Conservation (phyloP, 2,113 vertebrate species). For the Sus scrofa region DNA sequence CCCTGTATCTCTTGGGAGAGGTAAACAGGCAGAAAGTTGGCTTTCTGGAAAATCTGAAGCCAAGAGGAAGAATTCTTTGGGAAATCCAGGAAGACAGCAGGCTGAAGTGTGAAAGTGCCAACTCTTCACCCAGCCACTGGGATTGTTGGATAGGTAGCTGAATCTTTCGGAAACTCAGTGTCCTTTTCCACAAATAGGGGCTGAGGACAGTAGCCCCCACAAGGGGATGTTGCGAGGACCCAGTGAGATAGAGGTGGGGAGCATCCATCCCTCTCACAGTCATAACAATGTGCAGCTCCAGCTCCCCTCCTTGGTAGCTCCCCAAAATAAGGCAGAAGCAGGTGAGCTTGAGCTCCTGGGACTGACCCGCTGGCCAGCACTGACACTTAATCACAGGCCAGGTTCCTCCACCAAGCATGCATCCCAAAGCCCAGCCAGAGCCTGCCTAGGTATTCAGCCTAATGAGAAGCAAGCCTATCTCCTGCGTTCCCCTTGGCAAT, state of each 20-base stretch:
- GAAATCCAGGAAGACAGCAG: neutral
- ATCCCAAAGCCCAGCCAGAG: neutral
- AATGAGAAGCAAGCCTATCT: accelerated
- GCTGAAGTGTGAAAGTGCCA: accelerated
- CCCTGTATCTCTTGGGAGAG: neutral
- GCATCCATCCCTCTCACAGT: accelerated
- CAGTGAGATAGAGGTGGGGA: neutral
- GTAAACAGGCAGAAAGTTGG: neutral
- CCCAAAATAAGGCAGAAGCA: neutral
- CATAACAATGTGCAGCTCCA: too few species aligned
- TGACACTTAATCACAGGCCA: neutral
- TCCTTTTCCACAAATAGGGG: neutral
- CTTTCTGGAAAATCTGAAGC: neutral
- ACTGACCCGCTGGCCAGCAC: accelerated
- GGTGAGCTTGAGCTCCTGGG: neutral
- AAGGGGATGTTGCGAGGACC: neutral
- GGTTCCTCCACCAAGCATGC: accelerated
- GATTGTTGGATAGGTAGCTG: neutral
- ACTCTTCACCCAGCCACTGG: neutral
- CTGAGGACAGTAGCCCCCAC: neutral
- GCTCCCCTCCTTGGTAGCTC: neutral
- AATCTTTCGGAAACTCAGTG: neutral
- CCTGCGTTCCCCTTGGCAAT: neutral
- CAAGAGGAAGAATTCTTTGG: neutral
- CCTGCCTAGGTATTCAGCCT: neutral